Base-by-base conservation (phyloP, 2,113 vertebrate species). In the Brachyistius frenatus region DNA sequence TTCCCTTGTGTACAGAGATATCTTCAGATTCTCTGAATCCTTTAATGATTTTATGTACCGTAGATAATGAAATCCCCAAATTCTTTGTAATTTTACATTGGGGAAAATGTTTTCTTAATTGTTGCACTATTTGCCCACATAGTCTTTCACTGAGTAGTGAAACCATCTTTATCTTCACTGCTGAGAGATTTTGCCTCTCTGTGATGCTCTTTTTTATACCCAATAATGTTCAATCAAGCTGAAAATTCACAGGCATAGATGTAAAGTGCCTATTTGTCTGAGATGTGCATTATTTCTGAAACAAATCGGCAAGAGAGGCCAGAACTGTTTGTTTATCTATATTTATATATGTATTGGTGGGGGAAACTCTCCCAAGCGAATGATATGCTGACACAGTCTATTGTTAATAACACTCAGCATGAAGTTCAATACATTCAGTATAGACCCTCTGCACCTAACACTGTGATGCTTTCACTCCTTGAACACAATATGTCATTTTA, bases 401-500 rank as follows among this genome's bases (percentile, higher is more conserved):
- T 31, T 37, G 1, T n/a, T 30, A 63, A 62, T 44, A 79, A 41
- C 46, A 46, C 49, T 52, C 49, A 23, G 2, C 7, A 1, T 5
- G n/a, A n/a, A 52, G 49, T 52, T 6, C 16, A 14, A 3, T 15
- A 50, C 49, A 50, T 52, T 52, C 11, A 11, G 7, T 46, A 11
- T 23, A 7, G 15, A 52, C 14, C 31, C 32, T 53, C 8, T n/a
- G 62, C 60, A n/a, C 35, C 8, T 31, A 36, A 14, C 11, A 15
- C 2, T 56, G 10, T 64, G 9, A 70, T 50, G 33, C 31, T 11
- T 46, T 63, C 10, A 11, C 23, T 30, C 23, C 53, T 52, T 4
- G 14, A 71, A 64, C 41, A 15, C 60, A 39, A n/a, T n/a, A 47
- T 63, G 37, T 8, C 13, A 55, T 68, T 15, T 63, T n/a, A 47